phyloP scores from a whole-genome alignment of 2,113 vertebrate species.

The Rallus limicola region DNA sequence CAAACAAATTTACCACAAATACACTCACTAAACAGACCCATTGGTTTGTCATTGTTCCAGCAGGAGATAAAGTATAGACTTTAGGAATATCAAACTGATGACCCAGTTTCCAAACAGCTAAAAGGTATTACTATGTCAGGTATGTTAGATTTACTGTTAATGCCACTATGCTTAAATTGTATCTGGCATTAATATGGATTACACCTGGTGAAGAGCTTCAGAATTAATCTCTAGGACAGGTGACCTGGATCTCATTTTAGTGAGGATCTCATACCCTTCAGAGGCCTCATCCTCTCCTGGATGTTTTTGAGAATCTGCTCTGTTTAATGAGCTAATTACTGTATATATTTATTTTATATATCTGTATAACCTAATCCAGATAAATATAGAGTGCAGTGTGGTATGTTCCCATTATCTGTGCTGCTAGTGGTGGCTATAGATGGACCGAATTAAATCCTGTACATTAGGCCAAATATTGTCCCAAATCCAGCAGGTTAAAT shows the following conservation, averaged over 20 bases:
- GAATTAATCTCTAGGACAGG: conserved; percentile 19
- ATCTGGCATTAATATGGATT: conserved; percentile 44
- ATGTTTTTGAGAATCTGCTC: neutral
- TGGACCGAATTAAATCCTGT: neutral
- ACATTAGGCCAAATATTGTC: neutral
- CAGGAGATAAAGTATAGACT: neutral
- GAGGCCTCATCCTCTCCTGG: neutral
- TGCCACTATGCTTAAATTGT: neutral
- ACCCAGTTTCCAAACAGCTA: conserved; percentile 26
- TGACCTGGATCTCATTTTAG: conserved; percentile 19
- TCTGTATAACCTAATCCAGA: neutral
- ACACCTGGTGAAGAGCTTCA: conserved; percentile 17
- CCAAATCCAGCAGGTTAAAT: neutral
- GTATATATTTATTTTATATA: neutral
- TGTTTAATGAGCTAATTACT: neutral
- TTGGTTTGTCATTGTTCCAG: neutral
- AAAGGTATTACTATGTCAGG: conserved; percentile 3
- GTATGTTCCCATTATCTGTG: neutral
- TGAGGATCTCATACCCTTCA: neutral
- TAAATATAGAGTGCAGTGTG: neutral
- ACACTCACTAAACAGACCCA: neutral
- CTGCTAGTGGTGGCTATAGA: neutral
- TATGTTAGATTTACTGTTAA: conserved; percentile 58
- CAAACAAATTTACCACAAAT: neutral
- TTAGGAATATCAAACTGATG: neutral